Percentiles rank a stretch among this genome's conserved stretches.
phyloP scores from a whole-genome alignment of 1,140 invertebrate genomes.

The Drosophila ogumai region DNA sequence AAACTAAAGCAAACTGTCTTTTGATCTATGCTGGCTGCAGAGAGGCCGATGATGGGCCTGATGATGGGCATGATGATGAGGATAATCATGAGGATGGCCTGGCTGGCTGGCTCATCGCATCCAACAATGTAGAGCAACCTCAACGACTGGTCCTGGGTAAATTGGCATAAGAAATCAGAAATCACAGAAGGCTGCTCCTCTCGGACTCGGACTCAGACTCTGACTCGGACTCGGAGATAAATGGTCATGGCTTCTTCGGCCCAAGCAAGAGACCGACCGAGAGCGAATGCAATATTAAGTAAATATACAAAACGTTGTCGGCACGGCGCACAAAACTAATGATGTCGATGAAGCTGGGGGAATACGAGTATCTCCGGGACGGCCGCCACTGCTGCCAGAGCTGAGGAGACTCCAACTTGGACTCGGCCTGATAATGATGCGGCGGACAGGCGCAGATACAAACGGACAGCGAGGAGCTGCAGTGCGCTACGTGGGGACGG shows the following conservation, averaged over 20 bases:
- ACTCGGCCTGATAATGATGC: slow-evolving; percentile 72
- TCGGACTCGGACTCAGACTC: slow-evolving; percentile 14
- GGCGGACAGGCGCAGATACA: slow-evolving; percentile 63
- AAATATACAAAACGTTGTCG: slow-evolving; percentile 84
- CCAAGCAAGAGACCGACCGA: slow-evolving; percentile 1
- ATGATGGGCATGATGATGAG: slow-evolving; percentile 33
- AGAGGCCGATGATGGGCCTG: slow-evolving; percentile 31
- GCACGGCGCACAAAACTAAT: slow-evolving; percentile 82
- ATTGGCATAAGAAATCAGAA: slow-evolving; percentile 84
- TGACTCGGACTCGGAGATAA: slow-evolving; percentile 17
- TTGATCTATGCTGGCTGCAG: slow-evolving; percentile 73
- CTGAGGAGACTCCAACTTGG: slow-evolving; percentile 18
- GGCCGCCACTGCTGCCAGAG: not conserved
- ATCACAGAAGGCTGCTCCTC: slow-evolving; percentile 76
- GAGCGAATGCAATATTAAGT: slow-evolving; percentile 80
- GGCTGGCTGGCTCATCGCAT: slow-evolving; percentile 23
- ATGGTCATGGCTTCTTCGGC: slow-evolving; percentile 45
- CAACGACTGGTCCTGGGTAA: slow-evolving; percentile 56
- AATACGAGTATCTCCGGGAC: slow-evolving; percentile 21
- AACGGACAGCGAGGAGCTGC: slow-evolving; percentile 29
- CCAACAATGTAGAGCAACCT: slow-evolving; percentile 65
- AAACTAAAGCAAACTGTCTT: slow-evolving; percentile 83
- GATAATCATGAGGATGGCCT: slow-evolving; percentile 35
- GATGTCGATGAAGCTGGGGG: slow-evolving; percentile 71
- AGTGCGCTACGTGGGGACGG: slow-evolving; percentile 12